Percentiles rank a stretch among this genome's conserved stretches.
These are phyloP conservation scores for Phataginus tetradactyla DNA, from an alignment of 2,797 vertebrate genomes.

Conservation along the genomic window DNA sequence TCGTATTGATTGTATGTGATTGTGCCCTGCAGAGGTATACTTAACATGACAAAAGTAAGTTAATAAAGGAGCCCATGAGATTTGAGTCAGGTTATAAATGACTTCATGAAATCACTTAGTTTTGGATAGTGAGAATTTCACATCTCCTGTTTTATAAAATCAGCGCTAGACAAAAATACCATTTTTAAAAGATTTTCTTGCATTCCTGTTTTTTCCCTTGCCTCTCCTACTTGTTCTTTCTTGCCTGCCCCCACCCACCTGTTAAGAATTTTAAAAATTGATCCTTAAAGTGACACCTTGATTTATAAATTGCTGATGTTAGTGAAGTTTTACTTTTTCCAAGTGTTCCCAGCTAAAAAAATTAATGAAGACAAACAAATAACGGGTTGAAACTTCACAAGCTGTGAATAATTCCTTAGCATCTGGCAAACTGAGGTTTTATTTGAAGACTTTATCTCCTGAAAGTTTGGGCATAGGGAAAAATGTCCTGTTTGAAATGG, in stretches of 20 bases:
- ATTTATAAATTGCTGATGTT: conserved; percentile 64
- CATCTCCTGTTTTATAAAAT: conserved; percentile 68
- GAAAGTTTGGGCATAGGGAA: conserved; percentile 53
- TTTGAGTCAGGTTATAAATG: conserved; percentile 83
- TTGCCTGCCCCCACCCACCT: conserved; percentile 33
- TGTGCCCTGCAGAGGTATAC: conserved; percentile 91
- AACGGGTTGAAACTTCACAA: conserved; percentile 64
- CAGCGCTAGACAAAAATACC: conserved; percentile 45
- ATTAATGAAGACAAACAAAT: conserved; percentile 49
- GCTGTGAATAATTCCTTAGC: conserved; percentile 49
- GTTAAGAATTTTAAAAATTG: not conserved
- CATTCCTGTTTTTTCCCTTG: not conserved
- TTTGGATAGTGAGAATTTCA: conserved; percentile 67
- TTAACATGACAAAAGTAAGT: conserved; percentile 86
- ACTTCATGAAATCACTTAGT: conserved; percentile 79
- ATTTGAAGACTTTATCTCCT: conserved; percentile 40
- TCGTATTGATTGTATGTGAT: conserved; percentile 92
- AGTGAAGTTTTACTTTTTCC: conserved; percentile 66
- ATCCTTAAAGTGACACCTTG: conserved; percentile 59
- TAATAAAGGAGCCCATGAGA: conserved; percentile 85
- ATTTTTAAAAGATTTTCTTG: not conserved
- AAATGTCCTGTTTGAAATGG: conserved; percentile 39
- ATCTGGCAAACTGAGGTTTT: conserved; percentile 50
- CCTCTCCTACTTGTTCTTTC: not conserved
- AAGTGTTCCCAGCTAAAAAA: conserved; percentile 43